Percentiles rank a stretch among this genome's conserved stretches.
phyloP scores from a whole-genome alignment of 2,113 vertebrate species.

The Sturnira hondurensis region DNA sequence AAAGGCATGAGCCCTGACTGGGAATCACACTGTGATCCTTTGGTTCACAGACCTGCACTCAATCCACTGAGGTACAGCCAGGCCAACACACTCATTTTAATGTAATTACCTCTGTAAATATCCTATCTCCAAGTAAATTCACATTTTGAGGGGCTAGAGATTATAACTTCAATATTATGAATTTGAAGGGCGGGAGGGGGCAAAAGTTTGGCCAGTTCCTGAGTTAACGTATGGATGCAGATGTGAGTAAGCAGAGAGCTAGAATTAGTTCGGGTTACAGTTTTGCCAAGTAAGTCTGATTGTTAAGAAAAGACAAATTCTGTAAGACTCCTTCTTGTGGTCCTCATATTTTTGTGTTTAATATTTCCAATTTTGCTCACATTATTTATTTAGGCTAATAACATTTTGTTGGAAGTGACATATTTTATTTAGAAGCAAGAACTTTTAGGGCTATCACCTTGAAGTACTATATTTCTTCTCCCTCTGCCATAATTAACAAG shows the following conservation, averaged over 20 bases:
- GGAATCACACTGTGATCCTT: no score
- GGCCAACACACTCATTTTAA: not conserved
- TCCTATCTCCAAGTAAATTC: not conserved
- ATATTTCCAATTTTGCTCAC: not conserved
- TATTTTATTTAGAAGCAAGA: not conserved
- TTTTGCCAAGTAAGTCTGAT: not conserved
- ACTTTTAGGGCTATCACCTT: not conserved
- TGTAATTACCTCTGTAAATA: not conserved
- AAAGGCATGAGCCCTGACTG: no score
- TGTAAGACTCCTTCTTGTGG: not conserved
- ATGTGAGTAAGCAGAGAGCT: not conserved
- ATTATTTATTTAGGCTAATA: not conserved
- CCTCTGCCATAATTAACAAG: not conserved
- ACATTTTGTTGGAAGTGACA: not conserved
- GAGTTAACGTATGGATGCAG: not conserved
- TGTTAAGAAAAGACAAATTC: not conserved
- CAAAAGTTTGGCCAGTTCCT: not conserved
- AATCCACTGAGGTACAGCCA: no score
- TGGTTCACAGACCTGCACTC: no score
- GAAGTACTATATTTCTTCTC: not conserved
- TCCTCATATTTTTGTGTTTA: not conserved
- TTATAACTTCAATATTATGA: not conserved
- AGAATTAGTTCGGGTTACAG: not conserved
- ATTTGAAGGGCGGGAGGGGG: not conserved
- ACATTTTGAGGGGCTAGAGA: not conserved